Conservation (phyloP, 2,888 invertebrate species). For the Onthophagus sagittarius region DNA sequence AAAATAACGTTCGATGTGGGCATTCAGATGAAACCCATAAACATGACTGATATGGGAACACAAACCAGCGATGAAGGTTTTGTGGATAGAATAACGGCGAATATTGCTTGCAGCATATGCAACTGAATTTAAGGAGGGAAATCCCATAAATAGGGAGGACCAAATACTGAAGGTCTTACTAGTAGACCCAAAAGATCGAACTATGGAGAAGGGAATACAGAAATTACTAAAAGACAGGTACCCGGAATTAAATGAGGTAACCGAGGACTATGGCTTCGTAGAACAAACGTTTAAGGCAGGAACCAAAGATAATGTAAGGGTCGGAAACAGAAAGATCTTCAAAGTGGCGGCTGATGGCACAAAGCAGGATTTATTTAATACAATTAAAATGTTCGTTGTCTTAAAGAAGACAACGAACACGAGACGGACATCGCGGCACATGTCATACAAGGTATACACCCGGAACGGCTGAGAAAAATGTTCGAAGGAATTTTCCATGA, state of each 20-base stretch:
- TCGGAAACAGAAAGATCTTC: too few relatives aligned
- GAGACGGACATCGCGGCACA: too few relatives aligned
- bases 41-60: neutral
- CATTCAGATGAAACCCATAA: neutral
- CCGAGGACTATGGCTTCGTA: too few relatives aligned
- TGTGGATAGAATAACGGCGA: neutral
- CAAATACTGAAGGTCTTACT: constrained; percentile 14
- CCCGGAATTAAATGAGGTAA: constrained; percentile 13
- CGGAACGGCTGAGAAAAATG: too few relatives aligned
- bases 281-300: too few relatives aligned
- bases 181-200: constrained; percentile 15
- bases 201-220: constrained; percentile 18
- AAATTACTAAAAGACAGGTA: constrained; percentile 17
- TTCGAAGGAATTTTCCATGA: too few relatives aligned
- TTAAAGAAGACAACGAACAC: too few relatives aligned
- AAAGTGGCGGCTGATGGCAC: too few relatives aligned
- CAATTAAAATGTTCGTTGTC: too few relatives aligned
- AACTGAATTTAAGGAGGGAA: neutral
- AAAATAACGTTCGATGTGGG: neutral
- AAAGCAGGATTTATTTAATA: too few relatives aligned
- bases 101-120: neutral
- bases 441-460: too few relatives aligned
- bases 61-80: neutral
- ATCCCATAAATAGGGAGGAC: constrained; percentile 2
- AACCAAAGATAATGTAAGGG: too few relatives aligned